phyloP scores from a whole-genome alignment of 2,797 vertebrate species.

The Oreochromis grahami region DNA sequence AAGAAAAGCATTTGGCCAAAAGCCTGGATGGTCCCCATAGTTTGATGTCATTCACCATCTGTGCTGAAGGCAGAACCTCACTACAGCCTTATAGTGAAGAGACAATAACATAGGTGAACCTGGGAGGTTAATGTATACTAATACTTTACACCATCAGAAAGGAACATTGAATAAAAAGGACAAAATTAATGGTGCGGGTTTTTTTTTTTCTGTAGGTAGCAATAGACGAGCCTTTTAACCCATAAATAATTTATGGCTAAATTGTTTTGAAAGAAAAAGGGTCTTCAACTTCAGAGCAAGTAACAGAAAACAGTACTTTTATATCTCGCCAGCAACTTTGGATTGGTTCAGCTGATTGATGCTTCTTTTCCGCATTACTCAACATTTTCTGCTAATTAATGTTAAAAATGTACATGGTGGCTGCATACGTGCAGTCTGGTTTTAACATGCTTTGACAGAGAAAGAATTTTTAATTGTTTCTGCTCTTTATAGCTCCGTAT shows the following conservation, averaged over 20 bases:
- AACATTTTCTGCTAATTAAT: neutral
- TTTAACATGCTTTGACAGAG: neutral
- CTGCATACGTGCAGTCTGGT: neutral
- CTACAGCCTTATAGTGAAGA: constrained; percentile 31
- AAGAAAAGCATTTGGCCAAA: constrained; percentile 49
- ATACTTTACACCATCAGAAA: constrained; percentile 19
- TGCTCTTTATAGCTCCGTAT: neutral
- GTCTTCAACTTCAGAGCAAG: neutral
- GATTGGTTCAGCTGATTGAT: neutral
- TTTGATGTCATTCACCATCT: constrained; percentile 67
- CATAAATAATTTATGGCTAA: neutral
- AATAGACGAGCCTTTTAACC: neutral
- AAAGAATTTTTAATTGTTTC: neutral
- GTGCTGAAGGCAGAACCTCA: constrained; percentile 56
- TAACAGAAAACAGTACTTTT: neutral
- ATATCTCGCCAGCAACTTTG: neutral
- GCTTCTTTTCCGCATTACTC: neutral
- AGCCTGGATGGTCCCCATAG: constrained; percentile 59
- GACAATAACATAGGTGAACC: constrained; percentile 47
- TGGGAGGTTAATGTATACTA: constrained; percentile 48
- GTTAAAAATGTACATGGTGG: neutral
- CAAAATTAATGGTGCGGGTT: neutral
- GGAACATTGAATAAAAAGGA: neutral
- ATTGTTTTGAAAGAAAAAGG: neutral
- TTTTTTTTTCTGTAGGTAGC: neutral